phyloP scores from a whole-genome alignment of 2,797 vertebrate species.

The Hydrolagus colliei region DNA sequence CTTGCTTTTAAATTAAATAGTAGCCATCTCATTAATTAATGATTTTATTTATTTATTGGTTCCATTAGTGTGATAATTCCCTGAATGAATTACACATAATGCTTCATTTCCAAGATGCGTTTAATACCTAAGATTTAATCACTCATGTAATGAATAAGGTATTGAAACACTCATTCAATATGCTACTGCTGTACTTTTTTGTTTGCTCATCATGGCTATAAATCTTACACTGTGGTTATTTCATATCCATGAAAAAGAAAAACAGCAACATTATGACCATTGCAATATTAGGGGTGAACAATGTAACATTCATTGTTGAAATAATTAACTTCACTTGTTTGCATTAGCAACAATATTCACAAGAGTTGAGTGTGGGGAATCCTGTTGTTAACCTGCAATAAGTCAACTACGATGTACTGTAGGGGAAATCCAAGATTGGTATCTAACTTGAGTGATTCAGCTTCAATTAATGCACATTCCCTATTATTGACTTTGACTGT shows the following conservation, averaged over 20 bases:
- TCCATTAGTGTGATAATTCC: conserved; percentile 7
- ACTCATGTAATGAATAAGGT: background rate
- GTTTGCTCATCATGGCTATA: background rate
- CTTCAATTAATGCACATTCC: too few species aligned
- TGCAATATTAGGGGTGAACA: background rate
- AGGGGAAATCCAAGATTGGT: too few species aligned
- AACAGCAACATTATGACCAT: background rate
- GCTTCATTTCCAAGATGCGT: background rate
- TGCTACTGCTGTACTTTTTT: background rate
- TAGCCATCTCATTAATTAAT: conserved; percentile 11
- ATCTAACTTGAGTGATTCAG: too few species aligned
- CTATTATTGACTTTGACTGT: too few species aligned
- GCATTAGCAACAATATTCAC: too few species aligned
- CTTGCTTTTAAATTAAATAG: conserved; percentile 1
- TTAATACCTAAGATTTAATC: background rate
- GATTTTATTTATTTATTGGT: conserved; percentile 21
- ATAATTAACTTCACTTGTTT: too few species aligned
- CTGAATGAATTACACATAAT: background rate
- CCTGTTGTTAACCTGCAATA: too few species aligned
- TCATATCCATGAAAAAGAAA: background rate
- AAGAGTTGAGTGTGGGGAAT: too few species aligned
- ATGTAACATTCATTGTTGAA: too few species aligned
- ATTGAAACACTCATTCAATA: background rate
- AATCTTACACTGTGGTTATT: background rate
- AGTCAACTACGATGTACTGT: too few species aligned